Percentiles rank a stretch among this genome's conserved stretches.
Conservation (phyloP, 2,797 vertebrate genomes). For the Tolypeutes matacus region DNA sequence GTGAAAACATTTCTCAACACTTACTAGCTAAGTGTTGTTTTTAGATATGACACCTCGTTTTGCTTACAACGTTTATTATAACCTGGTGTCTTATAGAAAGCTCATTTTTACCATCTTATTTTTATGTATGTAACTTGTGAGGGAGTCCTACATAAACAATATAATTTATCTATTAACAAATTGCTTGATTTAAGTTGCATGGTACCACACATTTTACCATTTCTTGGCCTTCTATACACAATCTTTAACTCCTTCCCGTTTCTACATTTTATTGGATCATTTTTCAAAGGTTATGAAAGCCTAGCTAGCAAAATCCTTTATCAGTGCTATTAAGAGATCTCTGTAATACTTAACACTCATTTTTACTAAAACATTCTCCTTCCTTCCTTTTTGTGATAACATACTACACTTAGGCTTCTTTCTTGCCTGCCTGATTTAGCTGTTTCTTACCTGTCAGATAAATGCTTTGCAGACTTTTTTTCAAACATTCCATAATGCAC, state of each 20-base stretch:
- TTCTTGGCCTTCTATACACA: background rate
- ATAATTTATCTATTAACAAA: background rate
- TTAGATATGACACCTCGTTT: background rate
- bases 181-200: background rate
- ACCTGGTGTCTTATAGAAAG: background rate
- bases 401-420: background rate
- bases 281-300: background rate
- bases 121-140: background rate
- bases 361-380: background rate
- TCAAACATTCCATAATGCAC: background rate
- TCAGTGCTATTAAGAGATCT: background rate
- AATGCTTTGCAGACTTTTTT: background rate
- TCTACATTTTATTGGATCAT: background rate
- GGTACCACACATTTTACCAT: background rate
- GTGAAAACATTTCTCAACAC: background rate
- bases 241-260: background rate
- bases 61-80: background rate
- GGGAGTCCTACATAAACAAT: background rate
- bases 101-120: background rate
- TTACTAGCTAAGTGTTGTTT: background rate
- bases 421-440: background rate
- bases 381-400: background rate
- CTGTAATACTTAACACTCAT: background rate
- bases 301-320: conserved; percentile 49
- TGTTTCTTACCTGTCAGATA: background rate